phyloP scores from a whole-genome alignment of 1,140 invertebrate species.

The Euschistus heros region DNA sequence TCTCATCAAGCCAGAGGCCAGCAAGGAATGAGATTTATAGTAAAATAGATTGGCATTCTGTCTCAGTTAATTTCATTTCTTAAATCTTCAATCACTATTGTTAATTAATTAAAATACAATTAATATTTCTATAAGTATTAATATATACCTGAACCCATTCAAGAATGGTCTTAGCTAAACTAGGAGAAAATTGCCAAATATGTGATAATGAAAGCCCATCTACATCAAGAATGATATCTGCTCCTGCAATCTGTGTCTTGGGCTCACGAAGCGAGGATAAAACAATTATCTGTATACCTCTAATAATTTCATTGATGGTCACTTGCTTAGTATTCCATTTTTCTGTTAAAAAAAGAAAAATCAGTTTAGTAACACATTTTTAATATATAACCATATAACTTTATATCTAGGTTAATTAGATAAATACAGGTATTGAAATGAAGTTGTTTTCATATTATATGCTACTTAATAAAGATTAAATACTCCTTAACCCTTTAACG shows the following conservation, averaged over 20 bases:
- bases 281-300: slow-evolving; percentile 44
- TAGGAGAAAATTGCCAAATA: slow-evolving; percentile 57
- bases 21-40: too few species aligned
- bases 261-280: slow-evolving; percentile 50
- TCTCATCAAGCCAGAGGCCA: too few species aligned
- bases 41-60: too few species aligned
- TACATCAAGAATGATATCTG: slow-evolving; percentile 55
- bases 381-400: too few species aligned
- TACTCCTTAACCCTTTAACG: too few species aligned
- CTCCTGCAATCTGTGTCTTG: slow-evolving; percentile 47
- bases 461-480: too few species aligned
- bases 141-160: slow-evolving; percentile 52
- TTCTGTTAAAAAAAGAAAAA: slow-evolving; percentile 34
- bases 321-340: slow-evolving; percentile 54
- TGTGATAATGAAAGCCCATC: slow-evolving; percentile 52
- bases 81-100: too few species aligned
- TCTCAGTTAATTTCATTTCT: too few species aligned
- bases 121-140: slow-evolving; percentile 5
- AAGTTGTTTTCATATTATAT: too few species aligned
- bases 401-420: too few species aligned
- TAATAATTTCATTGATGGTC: slow-evolving; percentile 44
- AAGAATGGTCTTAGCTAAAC: slow-evolving; percentile 48
- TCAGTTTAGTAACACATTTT: background rate
- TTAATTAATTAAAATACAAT: too few species aligned
- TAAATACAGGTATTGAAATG: too few species aligned